phyloP scores from a whole-genome alignment of 2,797 vertebrate genomes.

The Telmatherina bonti region DNA sequence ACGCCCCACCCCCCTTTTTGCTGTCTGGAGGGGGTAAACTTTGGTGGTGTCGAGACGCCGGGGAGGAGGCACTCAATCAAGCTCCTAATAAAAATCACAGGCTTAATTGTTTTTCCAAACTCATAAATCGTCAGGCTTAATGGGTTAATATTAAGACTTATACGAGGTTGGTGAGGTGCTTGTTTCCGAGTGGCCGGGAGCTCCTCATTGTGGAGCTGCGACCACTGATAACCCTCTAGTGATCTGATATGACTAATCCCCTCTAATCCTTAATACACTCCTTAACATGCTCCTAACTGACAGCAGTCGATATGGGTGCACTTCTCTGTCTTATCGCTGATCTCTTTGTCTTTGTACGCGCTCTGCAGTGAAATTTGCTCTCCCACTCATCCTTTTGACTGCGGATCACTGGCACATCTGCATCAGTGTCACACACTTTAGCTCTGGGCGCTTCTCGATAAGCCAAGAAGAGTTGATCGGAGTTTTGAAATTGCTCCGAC shows the following conservation, averaged over 20 bases:
- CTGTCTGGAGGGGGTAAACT: slow-evolving; percentile 68
- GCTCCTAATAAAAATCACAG: slow-evolving; percentile 78
- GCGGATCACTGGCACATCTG: slow-evolving; percentile 56
- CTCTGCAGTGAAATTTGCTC: slow-evolving; percentile 56
- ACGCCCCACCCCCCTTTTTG: background rate
- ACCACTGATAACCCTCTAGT: slow-evolving; percentile 80
- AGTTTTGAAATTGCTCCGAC: slow-evolving; percentile 56
- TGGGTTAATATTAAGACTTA: slow-evolving; percentile 71
- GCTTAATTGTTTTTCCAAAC: slow-evolving; percentile 79
- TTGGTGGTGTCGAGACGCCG: slow-evolving; percentile 56
- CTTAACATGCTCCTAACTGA: slow-evolving; percentile 82
- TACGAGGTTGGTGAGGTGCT: slow-evolving; percentile 36
- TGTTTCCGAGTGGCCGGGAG: slow-evolving; percentile 53
- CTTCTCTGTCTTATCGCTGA: slow-evolving; percentile 73
- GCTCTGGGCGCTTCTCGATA: slow-evolving; percentile 43
- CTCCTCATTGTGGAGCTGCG: slow-evolving; percentile 68
- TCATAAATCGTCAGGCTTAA: slow-evolving; percentile 70
- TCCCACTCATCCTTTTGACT: slow-evolving; percentile 54
- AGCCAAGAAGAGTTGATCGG: slow-evolving; percentile 44
- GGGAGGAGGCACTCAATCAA: slow-evolving; percentile 73
- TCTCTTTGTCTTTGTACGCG: slow-evolving; percentile 78
- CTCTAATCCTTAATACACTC: slow-evolving; percentile 84
- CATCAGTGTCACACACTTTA: slow-evolving; percentile 51
- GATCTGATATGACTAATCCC: slow-evolving; percentile 84
- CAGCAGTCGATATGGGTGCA: slow-evolving; percentile 80